phyloP scores from a whole-genome alignment of 2,888 invertebrate species.

The Euzophera pinguis region DNA sequence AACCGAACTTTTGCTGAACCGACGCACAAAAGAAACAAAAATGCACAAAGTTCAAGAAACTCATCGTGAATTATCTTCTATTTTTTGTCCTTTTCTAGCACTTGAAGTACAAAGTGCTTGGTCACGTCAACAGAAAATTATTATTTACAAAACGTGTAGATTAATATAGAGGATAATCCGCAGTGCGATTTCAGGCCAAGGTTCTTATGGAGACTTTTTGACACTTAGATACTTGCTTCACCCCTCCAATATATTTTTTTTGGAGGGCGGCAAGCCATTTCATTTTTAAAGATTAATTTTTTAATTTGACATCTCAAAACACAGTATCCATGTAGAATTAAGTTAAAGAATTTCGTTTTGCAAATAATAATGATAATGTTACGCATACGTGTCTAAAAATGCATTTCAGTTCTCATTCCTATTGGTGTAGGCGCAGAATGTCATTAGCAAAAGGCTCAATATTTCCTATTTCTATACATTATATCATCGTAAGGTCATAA shows the following conservation, averaged over 20 bases:
- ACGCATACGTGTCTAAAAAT: slow-evolving; percentile 2
- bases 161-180: too few species aligned
- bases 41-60: background rate
- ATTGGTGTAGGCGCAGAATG: background rate
- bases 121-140: too few species aligned
- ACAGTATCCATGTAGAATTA: slow-evolving; percentile 31
- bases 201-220: background rate
- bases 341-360: slow-evolving; percentile 2
- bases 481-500: too few species aligned
- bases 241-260: background rate
- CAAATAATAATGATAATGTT: background rate
- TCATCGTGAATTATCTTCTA: background rate
- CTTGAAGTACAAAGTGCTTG: too few species aligned
- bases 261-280: background rate
- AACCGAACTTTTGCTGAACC: background rate
- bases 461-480: too few species aligned
- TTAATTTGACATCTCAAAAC: slow-evolving; percentile 44
- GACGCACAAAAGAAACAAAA: background rate
- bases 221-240: background rate
- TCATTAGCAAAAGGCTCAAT: background rate
- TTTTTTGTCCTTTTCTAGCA: background rate
- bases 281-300: slow-evolving; percentile 33
- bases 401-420: slow-evolving; percentile 13
- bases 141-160: too few species aligned
- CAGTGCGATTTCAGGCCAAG: background rate